Evolutionary conservation across 2,888 invertebrate species (phyloP).

Genomic region (Hirtodrosophila cameraria): DNA sequence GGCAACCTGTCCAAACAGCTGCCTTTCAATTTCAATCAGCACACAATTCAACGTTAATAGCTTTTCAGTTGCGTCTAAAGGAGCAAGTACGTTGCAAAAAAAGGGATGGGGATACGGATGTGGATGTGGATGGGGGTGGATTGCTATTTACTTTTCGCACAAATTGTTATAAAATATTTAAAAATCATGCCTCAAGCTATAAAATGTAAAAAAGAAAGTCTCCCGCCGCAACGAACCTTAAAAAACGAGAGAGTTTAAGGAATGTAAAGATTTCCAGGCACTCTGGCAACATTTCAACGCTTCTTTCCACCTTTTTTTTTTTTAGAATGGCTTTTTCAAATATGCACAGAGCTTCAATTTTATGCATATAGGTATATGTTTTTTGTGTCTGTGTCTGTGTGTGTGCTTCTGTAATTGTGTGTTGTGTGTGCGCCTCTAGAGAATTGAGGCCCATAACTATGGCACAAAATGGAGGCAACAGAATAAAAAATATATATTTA

Average conservation of each 20-base stretch:
- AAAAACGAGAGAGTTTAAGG: constrained; percentile 37
- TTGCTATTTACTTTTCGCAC: constrained; percentile 65
- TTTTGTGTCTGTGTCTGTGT: constrained; percentile 10
- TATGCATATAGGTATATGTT: constrained; percentile 11
- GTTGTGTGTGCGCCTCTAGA: constrained; percentile 25
- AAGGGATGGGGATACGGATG: neutral
- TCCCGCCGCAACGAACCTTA: constrained; percentile 45
- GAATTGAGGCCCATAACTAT: constrained; percentile 51
- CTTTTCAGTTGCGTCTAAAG: constrained; percentile 44
- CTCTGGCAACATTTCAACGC: constrained; percentile 30
- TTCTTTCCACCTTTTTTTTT: too few species aligned
- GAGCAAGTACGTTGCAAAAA: constrained; percentile 4
- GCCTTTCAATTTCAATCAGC: constrained; percentile 63
- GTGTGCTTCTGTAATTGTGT: constrained; percentile 17
- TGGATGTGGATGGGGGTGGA: neutral
- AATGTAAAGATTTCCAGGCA: constrained; percentile 48
- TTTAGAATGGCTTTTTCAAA: constrained; percentile 49
- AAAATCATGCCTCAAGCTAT: constrained; percentile 58
- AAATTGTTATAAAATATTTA: constrained; percentile 74
- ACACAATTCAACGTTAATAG: constrained; percentile 54
- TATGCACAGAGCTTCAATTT: constrained; percentile 56
- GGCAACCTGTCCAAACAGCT: constrained; percentile 52
- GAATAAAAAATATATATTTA: neutral
- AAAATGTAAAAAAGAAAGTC: constrained; percentile 12
- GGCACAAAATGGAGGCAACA: constrained; percentile 7